Percentiles rank a stretch among this genome's conserved stretches.
Evolutionary conservation across 2,113 vertebrate species (phyloP).

Genomic region (Tonatia bakeri): DNA sequence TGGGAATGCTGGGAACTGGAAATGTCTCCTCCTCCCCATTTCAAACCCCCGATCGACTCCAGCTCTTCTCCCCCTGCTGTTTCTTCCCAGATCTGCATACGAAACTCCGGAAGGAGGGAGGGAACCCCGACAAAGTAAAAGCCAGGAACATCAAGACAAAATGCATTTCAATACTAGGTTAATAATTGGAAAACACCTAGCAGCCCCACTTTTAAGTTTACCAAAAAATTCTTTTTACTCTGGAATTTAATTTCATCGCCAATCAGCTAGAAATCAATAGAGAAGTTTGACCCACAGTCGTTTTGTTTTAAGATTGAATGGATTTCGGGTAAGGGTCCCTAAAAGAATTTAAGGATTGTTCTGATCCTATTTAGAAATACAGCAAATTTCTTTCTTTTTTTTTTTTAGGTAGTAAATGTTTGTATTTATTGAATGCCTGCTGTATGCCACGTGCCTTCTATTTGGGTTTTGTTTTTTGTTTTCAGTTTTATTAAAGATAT

Average conservation of each 20-base stretch:
- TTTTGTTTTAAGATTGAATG: background rate
- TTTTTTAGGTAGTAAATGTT: background rate
- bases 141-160: background rate
- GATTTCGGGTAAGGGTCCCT: background rate
- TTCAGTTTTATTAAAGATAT: background rate
- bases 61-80: constrained; percentile 20
- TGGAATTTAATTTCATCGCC: background rate
- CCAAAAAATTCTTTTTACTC: background rate
- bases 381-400: background rate
- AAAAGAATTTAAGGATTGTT: background rate
- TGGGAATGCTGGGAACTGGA: background rate
- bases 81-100: constrained; percentile 24
- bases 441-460: background rate
- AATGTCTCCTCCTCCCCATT: background rate
- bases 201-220: background rate
- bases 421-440: background rate
- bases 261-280: background rate
- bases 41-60: background rate
- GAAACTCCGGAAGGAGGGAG: background rate
- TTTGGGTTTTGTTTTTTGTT: background rate
- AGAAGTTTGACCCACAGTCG: background rate
- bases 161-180: background rate
- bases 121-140: background rate
- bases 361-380: background rate
- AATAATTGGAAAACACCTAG: background rate